Percentiles rank a stretch among this genome's conserved stretches.
These are phyloP conservation scores for Mormyrus lacerda DNA, from an alignment of 2,113 vertebrate genomes.

Conservation along the genomic window DNA sequence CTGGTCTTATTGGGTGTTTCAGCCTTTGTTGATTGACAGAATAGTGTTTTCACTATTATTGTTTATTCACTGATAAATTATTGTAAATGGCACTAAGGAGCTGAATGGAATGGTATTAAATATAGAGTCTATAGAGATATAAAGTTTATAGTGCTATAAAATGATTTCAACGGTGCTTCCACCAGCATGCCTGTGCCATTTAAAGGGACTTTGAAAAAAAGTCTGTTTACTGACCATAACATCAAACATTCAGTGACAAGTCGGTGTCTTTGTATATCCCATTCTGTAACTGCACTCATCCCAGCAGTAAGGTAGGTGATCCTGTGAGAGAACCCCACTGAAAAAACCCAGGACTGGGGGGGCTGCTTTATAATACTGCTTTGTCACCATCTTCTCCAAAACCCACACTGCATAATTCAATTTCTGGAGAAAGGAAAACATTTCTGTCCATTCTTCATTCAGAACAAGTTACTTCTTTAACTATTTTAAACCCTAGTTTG, in stretches of 20 bases:
- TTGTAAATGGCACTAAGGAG: neutral
- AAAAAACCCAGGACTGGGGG: neutral
- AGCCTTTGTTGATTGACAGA: neutral
- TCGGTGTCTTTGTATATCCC: slow-evolving; percentile 27
- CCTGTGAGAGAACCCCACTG: neutral
- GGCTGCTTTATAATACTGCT: slow-evolving; percentile 9
- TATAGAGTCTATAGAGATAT: neutral
- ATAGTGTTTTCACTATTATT: neutral
- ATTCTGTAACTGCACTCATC: slow-evolving; percentile 27
- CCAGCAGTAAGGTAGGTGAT: slow-evolving; percentile 36
- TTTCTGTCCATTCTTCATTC: neutral
- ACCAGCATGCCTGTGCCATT: slow-evolving; percentile 30
- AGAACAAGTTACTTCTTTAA: neutral
- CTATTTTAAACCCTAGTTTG: neutral
- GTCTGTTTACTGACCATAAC: slow-evolving; percentile 36
- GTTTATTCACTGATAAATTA: neutral
- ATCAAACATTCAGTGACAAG: neutral
- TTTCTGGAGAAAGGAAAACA: neutral
- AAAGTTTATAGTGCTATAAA: neutral
- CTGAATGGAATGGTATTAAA: neutral
- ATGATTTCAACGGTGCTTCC: neutral
- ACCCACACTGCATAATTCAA: neutral
- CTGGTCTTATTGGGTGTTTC: neutral
- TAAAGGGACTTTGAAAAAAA: slow-evolving; percentile 66
- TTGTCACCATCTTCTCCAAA: neutral